Evolutionary conservation across 2,113 vertebrate genomes (phyloP).

Genomic region (Accipiter virgatus): DNA sequence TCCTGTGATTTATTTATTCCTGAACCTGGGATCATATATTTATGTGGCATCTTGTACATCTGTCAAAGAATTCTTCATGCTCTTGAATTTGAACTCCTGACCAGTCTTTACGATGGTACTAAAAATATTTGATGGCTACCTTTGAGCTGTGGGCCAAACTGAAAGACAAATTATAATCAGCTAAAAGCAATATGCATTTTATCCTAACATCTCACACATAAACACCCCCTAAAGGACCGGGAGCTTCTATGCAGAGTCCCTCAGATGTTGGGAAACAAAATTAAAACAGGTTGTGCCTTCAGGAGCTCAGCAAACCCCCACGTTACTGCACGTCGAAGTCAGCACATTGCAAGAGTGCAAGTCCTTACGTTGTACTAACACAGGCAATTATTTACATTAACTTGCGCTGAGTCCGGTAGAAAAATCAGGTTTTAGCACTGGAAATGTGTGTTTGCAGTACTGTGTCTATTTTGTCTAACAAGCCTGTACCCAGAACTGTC

Average conservation of each 20-base stretch:
- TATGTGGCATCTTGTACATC: not conserved
- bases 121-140: not conserved
- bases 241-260: not conserved
- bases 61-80: not conserved
- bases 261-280: fast-evolving
- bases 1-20: not conserved
- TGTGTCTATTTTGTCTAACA: not conserved
- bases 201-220: fast-evolving
- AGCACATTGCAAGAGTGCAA: not conserved
- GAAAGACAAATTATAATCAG: not conserved
- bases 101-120: not conserved
- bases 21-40: not conserved
- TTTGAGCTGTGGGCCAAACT: not conserved
- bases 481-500: not conserved
- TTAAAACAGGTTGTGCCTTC: not conserved
- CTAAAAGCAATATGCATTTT: not conserved
- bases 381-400: not conserved
- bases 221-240: not conserved
- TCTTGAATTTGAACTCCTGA: not conserved
- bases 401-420: not conserved
- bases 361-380: not conserved
- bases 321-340: fast-evolving
- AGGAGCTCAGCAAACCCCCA: not conserved
- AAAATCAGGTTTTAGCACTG: not conserved
- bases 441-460: not conserved